phyloP scores from a whole-genome alignment of 1,140 invertebrate genomes.

The Drosophila aff. region DNA sequence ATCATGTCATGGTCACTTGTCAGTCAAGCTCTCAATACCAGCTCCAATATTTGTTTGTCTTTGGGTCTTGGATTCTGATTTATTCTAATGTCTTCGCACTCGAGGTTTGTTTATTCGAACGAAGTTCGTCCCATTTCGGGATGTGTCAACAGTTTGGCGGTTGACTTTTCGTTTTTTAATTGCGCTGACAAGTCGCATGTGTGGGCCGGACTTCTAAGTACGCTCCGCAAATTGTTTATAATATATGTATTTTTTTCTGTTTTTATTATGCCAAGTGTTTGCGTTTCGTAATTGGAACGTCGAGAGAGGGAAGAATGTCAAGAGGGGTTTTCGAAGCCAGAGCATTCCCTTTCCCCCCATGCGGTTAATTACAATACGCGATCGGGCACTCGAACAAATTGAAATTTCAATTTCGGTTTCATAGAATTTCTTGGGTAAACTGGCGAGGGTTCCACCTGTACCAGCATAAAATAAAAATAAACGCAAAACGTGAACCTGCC shows the following conservation, averaged over 20 bases:
- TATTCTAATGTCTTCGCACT: slow-evolving; percentile 66
- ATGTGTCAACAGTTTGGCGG: slow-evolving; percentile 62
- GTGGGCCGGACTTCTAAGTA: slow-evolving; percentile 52
- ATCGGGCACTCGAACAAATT: slow-evolving; percentile 30
- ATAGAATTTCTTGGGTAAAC: slow-evolving; percentile 29
- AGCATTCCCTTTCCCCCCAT: slow-evolving; percentile 27
- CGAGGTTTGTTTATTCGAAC: slow-evolving; percentile 58
- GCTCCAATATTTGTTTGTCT: slow-evolving; percentile 56
- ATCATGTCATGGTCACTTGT: slow-evolving; percentile 74
- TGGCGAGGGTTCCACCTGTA: slow-evolving; percentile 68
- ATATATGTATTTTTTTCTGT: slow-evolving; percentile 54
- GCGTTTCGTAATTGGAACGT: slow-evolving; percentile 80
- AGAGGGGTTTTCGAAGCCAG: slow-evolving; percentile 49
- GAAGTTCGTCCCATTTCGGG: slow-evolving; percentile 45
- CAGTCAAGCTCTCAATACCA: slow-evolving; percentile 36
- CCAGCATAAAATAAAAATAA: slow-evolving; percentile 82
- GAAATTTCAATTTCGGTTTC: slow-evolving; percentile 52
- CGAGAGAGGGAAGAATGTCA: slow-evolving; percentile 60
- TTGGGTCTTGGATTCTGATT: slow-evolving; percentile 37
- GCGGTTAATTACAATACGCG: slow-evolving; percentile 39
- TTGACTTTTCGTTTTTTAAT: slow-evolving; percentile 61
- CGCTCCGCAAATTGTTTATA: slow-evolving; percentile 46
- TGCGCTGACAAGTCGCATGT: slow-evolving; percentile 53
- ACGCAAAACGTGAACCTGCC: slow-evolving; percentile 70
- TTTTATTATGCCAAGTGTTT: slow-evolving; percentile 78